These are phyloP conservation scores for Tetropium fuscum DNA, from an alignment of 2,888 invertebrate species.

Conservation along the genomic window DNA sequence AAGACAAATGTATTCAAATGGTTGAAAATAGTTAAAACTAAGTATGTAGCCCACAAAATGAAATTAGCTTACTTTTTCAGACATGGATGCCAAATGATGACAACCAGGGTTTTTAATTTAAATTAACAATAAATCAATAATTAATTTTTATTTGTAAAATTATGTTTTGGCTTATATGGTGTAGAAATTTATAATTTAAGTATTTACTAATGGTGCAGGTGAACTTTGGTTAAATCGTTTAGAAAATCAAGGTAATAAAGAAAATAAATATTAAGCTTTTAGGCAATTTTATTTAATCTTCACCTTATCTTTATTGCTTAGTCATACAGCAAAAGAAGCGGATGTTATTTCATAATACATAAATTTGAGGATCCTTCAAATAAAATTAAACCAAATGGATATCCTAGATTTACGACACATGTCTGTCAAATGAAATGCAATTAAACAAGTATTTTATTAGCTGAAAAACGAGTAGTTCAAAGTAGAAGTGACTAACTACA, in stretches of 20 bases:
- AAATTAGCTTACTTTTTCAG: slow-evolving; percentile 20
- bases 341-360: no score
- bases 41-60: not conserved
- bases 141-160: slow-evolving; percentile 6
- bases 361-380: no score
- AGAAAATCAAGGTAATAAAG: slow-evolving; percentile 13
- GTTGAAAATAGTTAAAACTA: no score
- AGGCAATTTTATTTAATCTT: slow-evolving; percentile 2
- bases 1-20: no score
- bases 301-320: not conserved
- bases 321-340: no score
- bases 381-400: no score
- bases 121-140: slow-evolving; percentile 6
- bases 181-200: not conserved
- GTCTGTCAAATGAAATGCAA: no score
- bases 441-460: no score
- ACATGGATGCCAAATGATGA: slow-evolving; percentile 21
- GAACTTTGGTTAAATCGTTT: not conserved
- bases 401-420: no score
- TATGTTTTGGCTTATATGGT: slow-evolving; percentile 11
- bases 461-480: no score
- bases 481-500: no score
- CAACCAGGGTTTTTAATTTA: not conserved
- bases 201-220: slow-evolving; percentile 3
- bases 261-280: slow-evolving; percentile 5